Evolutionary conservation across 2,888 invertebrate genomes (phyloP).

Genomic region (Loripinus fragilis): DNA sequence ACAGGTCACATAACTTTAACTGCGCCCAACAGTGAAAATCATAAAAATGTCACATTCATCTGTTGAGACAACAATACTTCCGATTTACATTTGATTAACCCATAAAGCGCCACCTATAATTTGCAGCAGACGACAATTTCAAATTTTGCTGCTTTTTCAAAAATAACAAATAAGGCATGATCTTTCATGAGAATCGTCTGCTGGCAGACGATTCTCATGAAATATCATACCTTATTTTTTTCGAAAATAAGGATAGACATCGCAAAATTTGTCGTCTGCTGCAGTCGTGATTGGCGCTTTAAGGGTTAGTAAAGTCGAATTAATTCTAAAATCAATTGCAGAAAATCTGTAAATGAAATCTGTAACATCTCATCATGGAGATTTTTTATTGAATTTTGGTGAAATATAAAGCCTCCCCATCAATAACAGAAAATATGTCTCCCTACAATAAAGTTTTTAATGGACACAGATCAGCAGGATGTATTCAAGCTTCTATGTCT

Average conservation of each 20-base stretch:
- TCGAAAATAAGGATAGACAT: too few relatives aligned
- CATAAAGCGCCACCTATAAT: too few relatives aligned
- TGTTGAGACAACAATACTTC: neutral
- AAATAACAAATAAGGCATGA: too few relatives aligned
- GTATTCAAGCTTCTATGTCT: slow-evolving; percentile 6
- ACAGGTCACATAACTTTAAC: too few relatives aligned
- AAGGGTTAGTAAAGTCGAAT: too few relatives aligned
- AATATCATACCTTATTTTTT: too few relatives aligned
- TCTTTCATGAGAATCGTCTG: too few relatives aligned
- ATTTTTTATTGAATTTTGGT: slow-evolving; percentile 3
- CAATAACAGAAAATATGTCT: neutral
- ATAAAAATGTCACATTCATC: neutral
- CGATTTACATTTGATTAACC: slow-evolving; percentile 6
- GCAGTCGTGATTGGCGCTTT: too few relatives aligned
- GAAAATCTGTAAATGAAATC: slow-evolving; percentile 12
- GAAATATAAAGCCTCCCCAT: neutral
- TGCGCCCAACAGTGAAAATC: neutral
- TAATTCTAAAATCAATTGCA: slow-evolving; percentile 5
- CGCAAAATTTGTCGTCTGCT: too few relatives aligned
- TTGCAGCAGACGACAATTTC: too few relatives aligned
- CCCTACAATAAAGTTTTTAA: neutral
- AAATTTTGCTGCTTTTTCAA: too few relatives aligned
- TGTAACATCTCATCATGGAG: slow-evolving; percentile 4
- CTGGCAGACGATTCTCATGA: too few relatives aligned
- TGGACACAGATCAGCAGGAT: slow-evolving; percentile 11